Conservation (phyloP, 2,888 invertebrate genomes). For the Cactoblastis cactorum region DNA sequence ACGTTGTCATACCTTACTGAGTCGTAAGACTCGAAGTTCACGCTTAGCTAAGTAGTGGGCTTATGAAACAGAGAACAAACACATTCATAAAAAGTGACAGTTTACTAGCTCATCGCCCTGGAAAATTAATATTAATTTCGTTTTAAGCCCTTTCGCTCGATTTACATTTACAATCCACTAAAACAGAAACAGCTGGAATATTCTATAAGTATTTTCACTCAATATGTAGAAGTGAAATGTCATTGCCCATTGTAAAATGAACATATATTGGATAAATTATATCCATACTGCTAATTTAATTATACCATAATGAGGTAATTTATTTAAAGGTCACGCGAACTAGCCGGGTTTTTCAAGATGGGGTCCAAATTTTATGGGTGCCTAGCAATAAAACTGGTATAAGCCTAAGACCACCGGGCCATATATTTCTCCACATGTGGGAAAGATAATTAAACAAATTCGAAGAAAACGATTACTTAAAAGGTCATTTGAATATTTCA, state of each 20-base stretch:
- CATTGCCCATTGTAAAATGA: neutral
- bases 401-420: conserved; percentile 19
- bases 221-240: no score
- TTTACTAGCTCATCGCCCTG: no score
- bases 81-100: no score
- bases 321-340: conserved; percentile 65
- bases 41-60: no score
- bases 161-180: no score
- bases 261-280: conserved; percentile 30
- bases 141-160: no score
- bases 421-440: neutral
- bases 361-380: conserved; percentile 45
- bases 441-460: neutral
- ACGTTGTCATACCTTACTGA: no score
- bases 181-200: no score
- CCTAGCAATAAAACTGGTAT: conserved; percentile 26
- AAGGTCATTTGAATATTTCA: conserved; percentile 1
- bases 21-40: no score
- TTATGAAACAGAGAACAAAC: no score
- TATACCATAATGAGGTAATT: conserved; percentile 57
- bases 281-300: conserved; percentile 47
- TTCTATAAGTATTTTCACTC: no score
- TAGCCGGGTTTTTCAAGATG: conserved; percentile 55
- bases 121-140: no score
- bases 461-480: conserved; percentile 6